phyloP scores from a whole-genome alignment of 1,140 invertebrate genomes.

The roundworm (Caenorhabditis elegans) region DNA sequence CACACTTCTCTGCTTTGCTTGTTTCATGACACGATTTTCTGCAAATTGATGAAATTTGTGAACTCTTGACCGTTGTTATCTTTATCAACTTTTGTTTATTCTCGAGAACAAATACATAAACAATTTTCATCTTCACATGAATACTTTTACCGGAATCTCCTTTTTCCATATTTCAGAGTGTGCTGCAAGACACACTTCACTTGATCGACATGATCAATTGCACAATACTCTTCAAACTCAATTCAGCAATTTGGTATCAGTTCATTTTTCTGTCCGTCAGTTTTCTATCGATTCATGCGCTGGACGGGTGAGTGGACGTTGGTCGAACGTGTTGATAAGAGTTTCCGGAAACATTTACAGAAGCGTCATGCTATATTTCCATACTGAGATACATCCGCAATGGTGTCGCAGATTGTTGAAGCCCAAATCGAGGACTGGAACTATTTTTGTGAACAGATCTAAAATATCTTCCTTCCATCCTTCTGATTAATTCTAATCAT shows the following conservation, averaged over 20 bases:
- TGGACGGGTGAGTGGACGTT: constrained; percentile 22
- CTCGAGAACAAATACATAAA: too few species aligned
- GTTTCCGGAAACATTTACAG: neutral
- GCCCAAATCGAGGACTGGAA: neutral
- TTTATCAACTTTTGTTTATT: too few species aligned
- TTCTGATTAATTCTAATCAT: neutral
- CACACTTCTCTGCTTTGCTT: too few species aligned
- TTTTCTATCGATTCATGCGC: constrained; percentile 14
- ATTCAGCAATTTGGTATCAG: constrained; percentile 12
- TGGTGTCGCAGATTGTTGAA: neutral
- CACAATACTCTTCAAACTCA: constrained; percentile 28
- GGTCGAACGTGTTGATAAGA: neutral
- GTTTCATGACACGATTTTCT: too few species aligned
- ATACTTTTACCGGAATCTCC: too few species aligned
- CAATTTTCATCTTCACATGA: too few species aligned
- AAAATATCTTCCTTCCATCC: neutral
- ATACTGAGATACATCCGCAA: neutral
- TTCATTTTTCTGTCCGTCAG: constrained; percentile 22
- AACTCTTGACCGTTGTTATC: too few species aligned
- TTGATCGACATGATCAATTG: constrained; percentile 23
- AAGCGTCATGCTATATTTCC: constrained; percentile 22
- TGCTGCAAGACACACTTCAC: constrained; percentile 9
- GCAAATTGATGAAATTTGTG: too few species aligned
- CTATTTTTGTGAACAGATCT: neutral
- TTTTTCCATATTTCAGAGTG: constrained; percentile 17